phyloP scores from a whole-genome alignment of 2,888 invertebrate genomes.

The Hermaeophaga mercurialis region DNA sequence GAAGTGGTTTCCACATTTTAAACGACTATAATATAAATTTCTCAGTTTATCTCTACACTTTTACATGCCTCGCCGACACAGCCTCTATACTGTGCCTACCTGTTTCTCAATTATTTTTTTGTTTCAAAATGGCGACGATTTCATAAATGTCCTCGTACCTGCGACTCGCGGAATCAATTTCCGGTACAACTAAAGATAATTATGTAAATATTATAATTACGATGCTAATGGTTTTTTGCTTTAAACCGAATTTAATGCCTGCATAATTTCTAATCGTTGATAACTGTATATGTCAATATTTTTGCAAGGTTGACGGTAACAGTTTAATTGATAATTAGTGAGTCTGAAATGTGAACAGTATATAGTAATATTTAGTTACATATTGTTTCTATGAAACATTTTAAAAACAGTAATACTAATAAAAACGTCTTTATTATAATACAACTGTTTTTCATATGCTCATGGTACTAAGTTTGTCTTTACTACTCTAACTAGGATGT shows the following conservation, averaged over 20 bases:
- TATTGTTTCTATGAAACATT: too few species aligned
- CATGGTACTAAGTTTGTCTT: too few species aligned
- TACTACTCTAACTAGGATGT: too few species aligned
- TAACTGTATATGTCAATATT: conserved; percentile 2
- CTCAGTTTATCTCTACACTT: conserved; percentile 29
- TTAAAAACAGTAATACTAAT: too few species aligned
- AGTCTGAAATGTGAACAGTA: too few species aligned
- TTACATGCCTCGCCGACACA: conserved; percentile 17
- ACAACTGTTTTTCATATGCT: too few species aligned
- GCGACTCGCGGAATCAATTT: conserved; percentile 2
- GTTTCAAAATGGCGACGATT: neutral
- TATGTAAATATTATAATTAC: conserved; percentile 28
- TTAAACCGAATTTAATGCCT: conserved; percentile 10
- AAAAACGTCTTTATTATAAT: too few species aligned
- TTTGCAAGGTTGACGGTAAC: conserved; percentile 4
- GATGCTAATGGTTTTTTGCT: conserved; percentile 18
- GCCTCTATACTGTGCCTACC: conserved; percentile 12
- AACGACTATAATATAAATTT: conserved; percentile 33
- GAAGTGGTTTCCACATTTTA: conserved; percentile 36
- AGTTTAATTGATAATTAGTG: too few species aligned
- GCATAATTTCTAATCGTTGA: neutral
- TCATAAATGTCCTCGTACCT: conserved; percentile 2
- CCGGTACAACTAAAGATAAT: conserved; percentile 28
- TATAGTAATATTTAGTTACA: too few species aligned
- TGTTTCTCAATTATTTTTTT: neutral